Base-by-base conservation (phyloP, 2,113 vertebrate genomes). In the Varanus salvator region DNA sequence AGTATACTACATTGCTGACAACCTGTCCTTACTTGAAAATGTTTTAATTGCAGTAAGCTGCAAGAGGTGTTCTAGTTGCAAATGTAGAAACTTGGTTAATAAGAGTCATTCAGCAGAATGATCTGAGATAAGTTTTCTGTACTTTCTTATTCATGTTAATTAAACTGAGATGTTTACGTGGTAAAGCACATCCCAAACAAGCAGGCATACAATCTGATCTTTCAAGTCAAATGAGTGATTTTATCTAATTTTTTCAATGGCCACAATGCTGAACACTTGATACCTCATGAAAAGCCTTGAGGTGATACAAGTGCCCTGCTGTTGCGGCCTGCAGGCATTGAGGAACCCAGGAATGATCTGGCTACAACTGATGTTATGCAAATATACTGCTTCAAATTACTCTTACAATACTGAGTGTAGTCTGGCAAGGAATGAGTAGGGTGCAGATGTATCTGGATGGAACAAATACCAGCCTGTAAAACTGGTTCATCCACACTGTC, bases 401-500 rank as follows among this genome's bases (percentile, higher is more conserved):
- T 31, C 34, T 57, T 74, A 78, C 68, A 68, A 48, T 44, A 15
- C 31, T 80, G 60, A 29, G 74, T 78, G 83, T 44, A 89, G 48
- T 44, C 64, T 78, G 9, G 44, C 29, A 60, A 11, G 38, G 50
- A 14, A 87, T 48, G 25, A 85, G 14, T 7, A 68, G 27, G 11
- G 78, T 89, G 69, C 34, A 83, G 57, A 85, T 80, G 66, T 78
- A 78, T 57, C 48, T 84, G 38, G 23, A 54, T 85, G 82, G 74
- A 71, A 38, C 60, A 44, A 89, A 69, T 85, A 38, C 17, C 82
- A 85, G 38, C 88, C 82, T 71, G 88, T 78, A 89, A 78, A 89
- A 85, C 88, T 27, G 68, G 88, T 85, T 84, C 23, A 57, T 78
- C 82, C 27, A 57, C 31, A 38, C 72, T 69, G 60, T 75, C 48